Evolutionary conservation across 2,797 vertebrate genomes (phyloP), one percentile per base, ranked within the genome.

Genomic region (Acanthurus lineatus): DNA sequence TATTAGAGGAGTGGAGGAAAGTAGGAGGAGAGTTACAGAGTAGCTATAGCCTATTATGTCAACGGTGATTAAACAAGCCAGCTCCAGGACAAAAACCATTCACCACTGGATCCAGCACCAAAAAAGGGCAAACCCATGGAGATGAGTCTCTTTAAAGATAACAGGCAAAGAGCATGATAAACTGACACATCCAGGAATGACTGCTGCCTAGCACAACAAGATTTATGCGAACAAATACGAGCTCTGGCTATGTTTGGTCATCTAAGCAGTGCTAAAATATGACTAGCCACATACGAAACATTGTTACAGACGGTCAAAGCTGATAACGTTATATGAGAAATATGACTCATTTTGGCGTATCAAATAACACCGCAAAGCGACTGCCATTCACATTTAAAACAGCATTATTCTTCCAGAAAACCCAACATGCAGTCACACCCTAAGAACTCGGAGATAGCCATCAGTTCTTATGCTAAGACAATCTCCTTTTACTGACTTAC

Each of bases 401-500:
- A 75, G 42, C 47, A 56, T 76, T 51, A 3, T 47, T 47, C 86
- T 19, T 42, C 45, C 70, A 54, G 61, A 78, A 32, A 32, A 25
- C 25, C 67, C 44, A 80, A 69, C 92, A 93, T 94, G 92, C 93
- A 93, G 86, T 84, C 84, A 88, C 89, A 92, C 85, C 82, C 88
- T 88, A 49, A 77, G 76, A 74, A 91, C 73, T 68, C 65, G 61
- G 62, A 87, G 72, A 82, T 66, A 71, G 68, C 67, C 73, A 86
- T 74, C 74, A 20, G 59, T 71, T 82, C 45, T 22, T 22, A 49
- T 16, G 40, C 63, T 52, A 40, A 81, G 49, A 22, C 57, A 68
- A 48, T 3, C 66, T 72, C 44, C 63, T 64, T 63, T 70, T 65
- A 66, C 82, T 56, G 76, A 96, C 97, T 98, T 94, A 98, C 97